Percentiles rank a stretch among this genome's conserved stretches.
Conservation (phyloP, 2,888 invertebrate species). For the Laothoe populi region DNA sequence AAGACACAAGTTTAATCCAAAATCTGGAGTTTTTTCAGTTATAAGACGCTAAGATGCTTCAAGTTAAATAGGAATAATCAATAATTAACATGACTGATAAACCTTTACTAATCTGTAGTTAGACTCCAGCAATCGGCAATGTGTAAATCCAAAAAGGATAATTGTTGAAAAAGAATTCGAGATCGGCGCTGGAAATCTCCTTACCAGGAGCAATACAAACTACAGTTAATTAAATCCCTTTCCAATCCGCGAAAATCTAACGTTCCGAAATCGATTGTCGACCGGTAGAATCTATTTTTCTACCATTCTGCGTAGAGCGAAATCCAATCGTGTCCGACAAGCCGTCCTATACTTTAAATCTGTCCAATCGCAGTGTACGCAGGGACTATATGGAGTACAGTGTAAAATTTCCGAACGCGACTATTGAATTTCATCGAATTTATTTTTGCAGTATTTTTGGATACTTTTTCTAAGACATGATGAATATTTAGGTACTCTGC, state of each 20-base stretch:
- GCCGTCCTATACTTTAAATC: constrained; percentile 35
- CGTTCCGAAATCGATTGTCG: neutral
- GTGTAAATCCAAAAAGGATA: no score
- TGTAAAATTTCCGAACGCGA: neutral
- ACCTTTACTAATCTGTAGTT: no score
- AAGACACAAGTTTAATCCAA: no score
- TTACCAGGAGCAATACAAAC: neutral
- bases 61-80: no score
- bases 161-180: neutral
- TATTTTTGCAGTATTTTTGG: neutral
- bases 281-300: constrained; percentile 3
- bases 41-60: no score
- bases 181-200: neutral
- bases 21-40: no score
- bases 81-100: no score
- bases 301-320: constrained; percentile 29
- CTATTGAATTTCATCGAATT: neutral
- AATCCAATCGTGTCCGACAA: constrained; percentile 38
- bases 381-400: constrained; percentile 1
- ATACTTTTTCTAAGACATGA: no score
- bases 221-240: constrained; percentile 12
- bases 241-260: constrained; percentile 13
- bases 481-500: no score
- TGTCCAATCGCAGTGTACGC: constrained; percentile 27
- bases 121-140: no score